Evolutionary conservation across 2,888 invertebrate genomes (phyloP), one percentile per base, ranked within the genome.

Genomic region (Diachrysia chrysitis): DNA sequence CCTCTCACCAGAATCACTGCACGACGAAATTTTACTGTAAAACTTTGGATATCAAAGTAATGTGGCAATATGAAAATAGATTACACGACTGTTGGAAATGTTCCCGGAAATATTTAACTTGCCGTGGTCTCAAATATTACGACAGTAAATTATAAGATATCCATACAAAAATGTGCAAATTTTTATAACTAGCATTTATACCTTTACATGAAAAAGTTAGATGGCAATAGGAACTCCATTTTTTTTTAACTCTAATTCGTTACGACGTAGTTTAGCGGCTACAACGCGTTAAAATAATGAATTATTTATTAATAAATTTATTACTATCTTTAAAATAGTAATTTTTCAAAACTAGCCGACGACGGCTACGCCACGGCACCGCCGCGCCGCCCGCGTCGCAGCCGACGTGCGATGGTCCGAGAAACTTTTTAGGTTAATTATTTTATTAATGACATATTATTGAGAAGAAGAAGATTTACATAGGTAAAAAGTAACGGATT

Each of bases 1-100:
- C 84, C 87, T 90, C 89, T 90, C 90, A 86, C 85, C 83, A 82
- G 85, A 87, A 89, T 88, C 83, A 90, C 89, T 90, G 87, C 82
- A 87, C 78, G 82, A 85, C 78, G 87, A 85, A 83, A 84, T 86
- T 90, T 89, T 87, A 86, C 87, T 87, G 79, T 69, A 68, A 81
- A 79, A 85, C 83, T 85, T 80, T 76, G 82, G 69, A 59, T 69
- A 79, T 79, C 63, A 73, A 79, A 79, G 77, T 79, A 76, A 82
- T 76, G 66, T 79, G 59, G 59, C 55, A 76, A 76, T 76, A 81
- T 74, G 71, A 65, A 70, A 73, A 55, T 25, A 63, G 60, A 78
- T 69, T 73, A 61, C 51, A 54, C 29, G 53, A 56, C 48, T 32
- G 58, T 64, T 58, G 61, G 53, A 59, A 68, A 57, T 48, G 53